Base-by-base conservation (phyloP, 2,797 vertebrate species). In the Catostomus latipinnis region DNA sequence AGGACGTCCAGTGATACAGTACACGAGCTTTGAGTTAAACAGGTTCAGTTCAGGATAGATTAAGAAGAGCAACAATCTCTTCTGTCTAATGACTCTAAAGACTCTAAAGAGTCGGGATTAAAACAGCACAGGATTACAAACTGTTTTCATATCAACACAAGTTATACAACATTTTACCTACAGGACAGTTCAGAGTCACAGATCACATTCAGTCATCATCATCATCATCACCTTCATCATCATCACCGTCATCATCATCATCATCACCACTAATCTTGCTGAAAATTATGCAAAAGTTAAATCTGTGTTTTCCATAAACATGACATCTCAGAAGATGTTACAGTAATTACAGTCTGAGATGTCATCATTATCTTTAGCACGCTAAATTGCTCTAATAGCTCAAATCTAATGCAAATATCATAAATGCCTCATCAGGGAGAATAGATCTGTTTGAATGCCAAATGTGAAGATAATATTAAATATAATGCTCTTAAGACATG, bases 91-190 rank as follows among this genome's bases (percentile, higher is more conserved):
- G 16, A 18, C 1, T n/a, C 8, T 5, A 2, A 18, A 9, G 12
- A 50, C 52, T 34, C 18, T 12, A 57, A 3, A 58, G 60, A 71
- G 7, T n/a, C 18, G 45, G 34, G 73, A 11, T 50, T 67, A 76
- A 72, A 83, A 81, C 16, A 58, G 60, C 61, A 13, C 53, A 58
- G 60, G 72, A 52, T 6, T 54, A 50, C 4, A 4, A 52, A 9
- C 22, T 56, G 68, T 11, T 14, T 67, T 50, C 18, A 57, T 7
- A 57, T 34, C 34, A 34, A 34, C 34, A 34, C 34, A 48, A 52
- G 46, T 82, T 81, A 83, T 57, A 57, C 61, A 68, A 78, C 62
- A 16, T 61, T 56, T 80, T 72, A 54, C 66, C 10, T 53, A 16
- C 34, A 74, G 12, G 67, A 10, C 1, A n/a, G 9, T 49, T 70